These are phyloP conservation scores for Drosophila diplacantha DNA, from an alignment of 2,888 invertebrate species.

Conservation along the genomic window DNA sequence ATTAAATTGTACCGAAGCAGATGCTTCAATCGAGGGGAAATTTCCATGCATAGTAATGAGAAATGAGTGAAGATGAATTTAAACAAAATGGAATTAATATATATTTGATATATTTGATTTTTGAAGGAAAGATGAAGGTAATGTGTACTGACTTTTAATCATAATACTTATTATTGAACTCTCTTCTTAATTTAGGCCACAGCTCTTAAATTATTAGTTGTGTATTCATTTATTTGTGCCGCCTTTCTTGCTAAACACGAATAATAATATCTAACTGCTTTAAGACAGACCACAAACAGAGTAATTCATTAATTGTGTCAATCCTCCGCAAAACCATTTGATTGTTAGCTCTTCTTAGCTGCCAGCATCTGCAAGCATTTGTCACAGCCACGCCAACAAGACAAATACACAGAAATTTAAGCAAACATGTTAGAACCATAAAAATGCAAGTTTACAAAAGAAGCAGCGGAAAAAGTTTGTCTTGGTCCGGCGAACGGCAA, in stretches of 20 bases:
- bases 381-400: constrained; percentile 65
- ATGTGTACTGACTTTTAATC: no score
- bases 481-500: constrained; percentile 14
- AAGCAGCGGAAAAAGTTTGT: constrained; percentile 54
- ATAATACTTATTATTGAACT: no score
- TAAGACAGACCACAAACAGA: not conserved
- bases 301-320: not conserved
- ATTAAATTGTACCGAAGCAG: not conserved
- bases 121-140: no score
- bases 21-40: not conserved
- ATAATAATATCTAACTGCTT: not conserved
- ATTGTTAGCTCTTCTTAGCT: constrained; percentile 4
- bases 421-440: constrained; percentile 73
- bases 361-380: constrained; percentile 46
- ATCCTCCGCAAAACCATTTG: constrained; percentile 4
- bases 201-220: no score
- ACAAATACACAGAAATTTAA: constrained; percentile 71
- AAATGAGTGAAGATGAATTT: not conserved
- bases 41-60: not conserved
- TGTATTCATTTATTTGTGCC: not conserved
- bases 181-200: no score
- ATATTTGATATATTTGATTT: no score
- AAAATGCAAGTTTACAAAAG: constrained; percentile 62
- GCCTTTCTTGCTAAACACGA: no score
- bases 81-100: no score